Evolutionary conservation across 2,797 vertebrate genomes (phyloP).

Genomic region (Cheracebus regulus): DNA sequence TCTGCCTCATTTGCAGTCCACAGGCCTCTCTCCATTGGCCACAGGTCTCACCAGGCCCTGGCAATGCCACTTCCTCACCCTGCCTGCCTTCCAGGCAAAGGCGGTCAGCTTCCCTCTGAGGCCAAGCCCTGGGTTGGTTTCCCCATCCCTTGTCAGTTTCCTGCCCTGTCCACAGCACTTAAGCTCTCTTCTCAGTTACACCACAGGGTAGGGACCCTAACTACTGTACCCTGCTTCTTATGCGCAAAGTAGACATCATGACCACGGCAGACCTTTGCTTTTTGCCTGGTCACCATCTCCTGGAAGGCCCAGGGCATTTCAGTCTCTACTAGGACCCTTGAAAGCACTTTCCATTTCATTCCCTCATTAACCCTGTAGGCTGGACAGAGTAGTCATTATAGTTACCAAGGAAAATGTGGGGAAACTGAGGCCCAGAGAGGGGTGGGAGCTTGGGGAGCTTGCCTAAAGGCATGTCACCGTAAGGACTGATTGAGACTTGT

Average conservation of each 20-base stretch:
- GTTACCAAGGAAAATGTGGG: background rate
- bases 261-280: background rate
- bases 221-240: background rate
- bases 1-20: accelerated
- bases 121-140: too few relatives aligned
- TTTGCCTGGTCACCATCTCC: background rate
- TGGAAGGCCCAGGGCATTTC: background rate
- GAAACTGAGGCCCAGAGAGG: background rate
- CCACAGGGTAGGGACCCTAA: accelerated
- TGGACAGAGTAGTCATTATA: background rate
- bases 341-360: background rate
- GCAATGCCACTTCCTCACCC: background rate
- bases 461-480: background rate
- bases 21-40: background rate
- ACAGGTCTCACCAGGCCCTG: background rate
- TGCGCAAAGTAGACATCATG: background rate
- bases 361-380: background rate
- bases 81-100: too few relatives aligned
- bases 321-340: background rate
- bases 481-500: background rate
- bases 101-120: background rate
- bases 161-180: background rate
- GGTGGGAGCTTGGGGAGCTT: background rate
- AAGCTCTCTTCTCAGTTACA: background rate
- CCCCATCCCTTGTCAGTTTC: background rate